Base-by-base conservation (phyloP, 2,113 vertebrate genomes). In the Albula glossodonta region DNA sequence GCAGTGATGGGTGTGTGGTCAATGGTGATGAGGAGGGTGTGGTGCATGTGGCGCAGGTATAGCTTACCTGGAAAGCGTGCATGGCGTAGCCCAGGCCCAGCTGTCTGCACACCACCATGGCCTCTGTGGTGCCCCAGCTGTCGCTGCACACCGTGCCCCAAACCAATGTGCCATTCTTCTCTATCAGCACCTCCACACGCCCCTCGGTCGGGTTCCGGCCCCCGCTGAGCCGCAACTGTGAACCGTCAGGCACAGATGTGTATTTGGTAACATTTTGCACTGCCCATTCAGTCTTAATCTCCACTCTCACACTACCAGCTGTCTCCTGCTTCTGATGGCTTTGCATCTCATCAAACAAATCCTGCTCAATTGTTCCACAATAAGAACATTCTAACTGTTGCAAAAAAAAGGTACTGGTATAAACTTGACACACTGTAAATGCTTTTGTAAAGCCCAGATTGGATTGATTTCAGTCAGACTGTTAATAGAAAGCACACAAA, bases 51-150 rank as follows among this genome's bases (percentile, higher is more conserved):
- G 19, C 51, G 3, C 31, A 22, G 63, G 7, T n/a, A 56, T 10
- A 22, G 15, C 74, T 92, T 89, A 99, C 98, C 97, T 99, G 97
- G 91, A 97, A 98, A 51, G 98, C 97, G 0, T 97, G 95, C 89
- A 92, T 97, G 90, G 98, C 97, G 0, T 98, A 99, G 0, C 98
- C 98, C 85, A 98, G 90, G 70, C 97, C 97, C 85, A 99, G 95
- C 92, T 99, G 98, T 85, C 96, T 92, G 87, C 98, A 99, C 88
- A 99, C 97, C 83, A 99, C 97, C 97, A 97, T 97, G 90, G 98
- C 97, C 90, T 99, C 98, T 92, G 97, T 93, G 0, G 96, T 97
- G 74, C 97, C 94, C 98, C 98, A 99, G 93, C 91, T 93, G 41
- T 98, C 94, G 1, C 97, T 97, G 81, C 98, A 99, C 80, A 99